Evolutionary conservation across 2,888 invertebrate genomes (phyloP).

Genomic region (Trissolcus japonicus): DNA sequence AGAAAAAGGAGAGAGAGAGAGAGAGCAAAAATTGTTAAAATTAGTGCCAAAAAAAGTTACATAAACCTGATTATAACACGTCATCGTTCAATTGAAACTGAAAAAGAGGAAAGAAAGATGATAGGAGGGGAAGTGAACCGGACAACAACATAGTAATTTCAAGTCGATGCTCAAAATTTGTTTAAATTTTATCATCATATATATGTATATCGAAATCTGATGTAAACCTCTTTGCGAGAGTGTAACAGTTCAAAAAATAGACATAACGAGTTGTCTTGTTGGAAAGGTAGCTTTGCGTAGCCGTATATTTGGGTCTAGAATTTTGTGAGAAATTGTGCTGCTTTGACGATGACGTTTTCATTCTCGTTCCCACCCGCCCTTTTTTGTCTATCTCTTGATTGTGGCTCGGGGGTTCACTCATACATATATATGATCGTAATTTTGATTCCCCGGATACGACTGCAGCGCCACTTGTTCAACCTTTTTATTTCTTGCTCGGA

Average conservation of each 20-base stretch:
- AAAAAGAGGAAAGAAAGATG: slow-evolving; percentile 2
- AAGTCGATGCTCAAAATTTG: slow-evolving; percentile 26
- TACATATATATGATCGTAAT: slow-evolving; percentile 58
- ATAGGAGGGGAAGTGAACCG: slow-evolving; percentile 3
- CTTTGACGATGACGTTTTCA: slow-evolving; percentile 43
- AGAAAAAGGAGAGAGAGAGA: slow-evolving; percentile 18
- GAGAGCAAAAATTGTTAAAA: slow-evolving; percentile 3
- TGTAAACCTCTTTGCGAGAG: slow-evolving; percentile 70
- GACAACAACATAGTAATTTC: slow-evolving; percentile 1
- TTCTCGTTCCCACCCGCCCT: slow-evolving; percentile 21
- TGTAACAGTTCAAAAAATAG: slow-evolving; percentile 5
- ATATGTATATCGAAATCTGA: slow-evolving; percentile 70
- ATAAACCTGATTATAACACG: slow-evolving; percentile 19
- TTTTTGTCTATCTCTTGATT: slow-evolving; percentile 21
- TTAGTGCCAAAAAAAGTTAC: neutral
- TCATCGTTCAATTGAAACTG: slow-evolving; percentile 19
- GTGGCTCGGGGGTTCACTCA: slow-evolving; percentile 47
- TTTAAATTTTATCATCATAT: slow-evolving; percentile 54
- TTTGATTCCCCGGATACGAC: slow-evolving; percentile 18
- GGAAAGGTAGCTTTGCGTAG: slow-evolving; percentile 35
- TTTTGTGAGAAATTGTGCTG: slow-evolving; percentile 51
- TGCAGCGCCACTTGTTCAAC: slow-evolving; percentile 5
- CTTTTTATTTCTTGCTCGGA: too few species aligned
- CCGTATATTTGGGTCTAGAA: slow-evolving; percentile 36
- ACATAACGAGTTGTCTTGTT: slow-evolving; percentile 17